Conservation (phyloP, 1,140 invertebrate species). For the Bombus superbus region DNA sequence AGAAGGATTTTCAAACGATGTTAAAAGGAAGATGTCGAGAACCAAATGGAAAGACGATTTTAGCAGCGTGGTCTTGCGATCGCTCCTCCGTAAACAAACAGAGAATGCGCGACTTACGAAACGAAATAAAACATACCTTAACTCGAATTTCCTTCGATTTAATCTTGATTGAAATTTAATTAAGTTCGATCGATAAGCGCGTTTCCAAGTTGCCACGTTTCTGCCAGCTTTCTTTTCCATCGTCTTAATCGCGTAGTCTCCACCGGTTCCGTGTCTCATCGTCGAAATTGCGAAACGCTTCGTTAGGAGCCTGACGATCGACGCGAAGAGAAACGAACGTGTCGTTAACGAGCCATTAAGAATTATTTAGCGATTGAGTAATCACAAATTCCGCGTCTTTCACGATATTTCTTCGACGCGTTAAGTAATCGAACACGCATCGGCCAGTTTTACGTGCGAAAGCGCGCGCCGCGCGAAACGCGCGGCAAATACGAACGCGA, state of each 20-base stretch:
- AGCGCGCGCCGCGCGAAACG: neutral
- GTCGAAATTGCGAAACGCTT: neutral
- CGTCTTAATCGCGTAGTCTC: neutral
- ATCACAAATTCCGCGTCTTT: neutral
- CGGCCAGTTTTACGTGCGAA: neutral
- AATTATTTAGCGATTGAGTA: slow-evolving; percentile 6
- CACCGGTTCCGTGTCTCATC: neutral
- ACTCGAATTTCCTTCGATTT: too few species aligned
- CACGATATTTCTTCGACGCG: neutral
- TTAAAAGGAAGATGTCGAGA: too few species aligned
- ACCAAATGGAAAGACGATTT: too few species aligned
- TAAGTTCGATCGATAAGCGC: too few species aligned
- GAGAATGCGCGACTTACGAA: too few species aligned
- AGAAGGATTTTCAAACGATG: too few species aligned
- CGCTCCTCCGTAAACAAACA: too few species aligned
- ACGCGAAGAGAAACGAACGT: neutral
- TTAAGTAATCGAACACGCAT: neutral
- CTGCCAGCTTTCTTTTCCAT: neutral
- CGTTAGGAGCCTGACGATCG: neutral
- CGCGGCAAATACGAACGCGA: neutral
- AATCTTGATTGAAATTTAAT: too few species aligned
- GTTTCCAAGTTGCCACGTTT: too few species aligned
- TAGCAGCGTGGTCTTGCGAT: too few species aligned
- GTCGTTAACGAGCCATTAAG: neutral
- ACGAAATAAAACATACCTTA: too few species aligned